Evolutionary conservation across 2,797 vertebrate species (phyloP), one percentile per base, ranked within the genome.

Genomic region (Trematomus bernacchii): DNA sequence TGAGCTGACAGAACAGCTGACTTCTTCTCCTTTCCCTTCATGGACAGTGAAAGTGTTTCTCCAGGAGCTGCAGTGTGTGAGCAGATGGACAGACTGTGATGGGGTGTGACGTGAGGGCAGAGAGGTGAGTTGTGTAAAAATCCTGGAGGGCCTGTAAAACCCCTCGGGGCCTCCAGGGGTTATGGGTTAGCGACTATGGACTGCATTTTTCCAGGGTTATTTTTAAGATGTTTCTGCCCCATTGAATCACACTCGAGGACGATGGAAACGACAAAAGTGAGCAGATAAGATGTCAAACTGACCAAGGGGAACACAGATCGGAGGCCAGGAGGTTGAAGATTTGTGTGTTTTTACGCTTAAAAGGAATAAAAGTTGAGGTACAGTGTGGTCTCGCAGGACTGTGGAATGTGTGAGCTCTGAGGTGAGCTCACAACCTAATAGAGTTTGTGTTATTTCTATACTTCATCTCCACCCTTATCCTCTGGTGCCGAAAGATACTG

Each of bases 81-180:
- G 70, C 76, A 85, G 75, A 90, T 61, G 71, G 73, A 79, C 30
- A 54, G 57, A 79, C 67, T 0, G 60, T 40, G 78, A 88, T 74
- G 79, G 67, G 73, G 70, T 85, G 82, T 81, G 87, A 91, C 73
- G n/a, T 48, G 57, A 84, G 89, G 89, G 78, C 89, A 86, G 43
- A 80, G 82, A 87, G 86, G 86, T 79, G 86, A 83, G 70, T 55
- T 76, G 67, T 80, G 76, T 68, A 74, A 81, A 80, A 66, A 71
- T 84, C 76, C 80, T 76, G 70, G 58, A 77, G 74, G 69, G 66
- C 47, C 68, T 21, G 64, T 71, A 73, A 37, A 88, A 85, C 60
- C 79, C 73, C 73, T 15, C 0, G 16, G 65, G 78, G 74, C 73
- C 80, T 79, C 77, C 19, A 16, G 51, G 58, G 79, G 79, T 77